A percentile compares a stretch with the other conserved stretches of the same genome.
phyloP scores from a whole-genome alignment of 1,140 invertebrate species.

The Oncopodura yosiiana region DNA sequence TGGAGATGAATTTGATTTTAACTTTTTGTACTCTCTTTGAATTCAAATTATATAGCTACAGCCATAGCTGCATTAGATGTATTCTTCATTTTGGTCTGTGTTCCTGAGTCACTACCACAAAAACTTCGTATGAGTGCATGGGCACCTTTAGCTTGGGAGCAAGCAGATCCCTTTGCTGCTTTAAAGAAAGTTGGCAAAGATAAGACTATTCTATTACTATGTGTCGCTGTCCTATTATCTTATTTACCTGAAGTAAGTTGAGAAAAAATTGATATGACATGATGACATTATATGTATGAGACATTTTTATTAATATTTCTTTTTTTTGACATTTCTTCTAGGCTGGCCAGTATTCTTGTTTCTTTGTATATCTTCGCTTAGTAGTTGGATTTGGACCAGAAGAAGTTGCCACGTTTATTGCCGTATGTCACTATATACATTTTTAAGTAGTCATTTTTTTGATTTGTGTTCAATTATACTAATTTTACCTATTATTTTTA shows the following conservation, averaged over 20 bases:
- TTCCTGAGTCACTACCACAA: constrained; percentile 94
- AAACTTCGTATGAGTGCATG: constrained; percentile 69
- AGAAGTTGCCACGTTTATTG: constrained; percentile 95
- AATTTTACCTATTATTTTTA: not conserved
- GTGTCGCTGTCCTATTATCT: constrained; percentile 92
- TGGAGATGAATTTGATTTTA: too few species aligned
- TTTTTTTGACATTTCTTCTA: constrained; percentile 2
- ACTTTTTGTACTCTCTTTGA: too few species aligned
- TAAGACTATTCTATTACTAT: constrained; percentile 89
- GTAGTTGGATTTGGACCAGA: constrained; percentile 93
- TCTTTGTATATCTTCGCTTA: constrained; percentile 97
- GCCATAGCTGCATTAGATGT: constrained; percentile 62
- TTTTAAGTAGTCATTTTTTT: not conserved
- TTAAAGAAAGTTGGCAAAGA: constrained; percentile 88
- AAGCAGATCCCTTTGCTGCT: constrained; percentile 95
- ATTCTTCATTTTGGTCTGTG: constrained; percentile 94
- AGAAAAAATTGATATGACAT: not conserved
- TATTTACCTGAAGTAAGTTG: constrained; percentile 76
- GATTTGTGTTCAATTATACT: constrained; percentile 14
- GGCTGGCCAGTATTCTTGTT: constrained; percentile 96
- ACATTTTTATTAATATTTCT: not conserved
- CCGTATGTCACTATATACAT: too few species aligned
- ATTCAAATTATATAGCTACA: not conserved
- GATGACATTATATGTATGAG: not conserved
- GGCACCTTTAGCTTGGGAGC: constrained; percentile 74